Percentiles rank a stretch among this genome's conserved stretches.
Evolutionary conservation across 2,888 invertebrate species (phyloP).

Genomic region (Tetranychus truncatus): DNA sequence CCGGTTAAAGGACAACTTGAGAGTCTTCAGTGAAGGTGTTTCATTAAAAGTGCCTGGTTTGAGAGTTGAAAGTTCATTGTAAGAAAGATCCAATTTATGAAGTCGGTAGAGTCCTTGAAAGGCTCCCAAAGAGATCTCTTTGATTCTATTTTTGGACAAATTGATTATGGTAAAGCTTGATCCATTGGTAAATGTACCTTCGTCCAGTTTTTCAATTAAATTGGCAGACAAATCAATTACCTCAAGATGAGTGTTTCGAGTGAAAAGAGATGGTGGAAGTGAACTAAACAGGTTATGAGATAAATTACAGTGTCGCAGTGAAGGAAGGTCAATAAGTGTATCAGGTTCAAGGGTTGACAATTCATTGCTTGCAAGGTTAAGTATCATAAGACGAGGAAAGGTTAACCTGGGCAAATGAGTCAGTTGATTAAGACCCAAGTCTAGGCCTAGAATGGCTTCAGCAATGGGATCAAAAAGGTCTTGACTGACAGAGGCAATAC

Average conservation of each 20-base stretch:
- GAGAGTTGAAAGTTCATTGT: slow-evolving; percentile 25
- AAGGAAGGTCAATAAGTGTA: slow-evolving; percentile 27
- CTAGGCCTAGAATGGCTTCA: slow-evolving; percentile 57
- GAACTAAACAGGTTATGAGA: slow-evolving; percentile 56
- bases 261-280: slow-evolving; percentile 41
- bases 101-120: slow-evolving; percentile 23
- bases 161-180: slow-evolving; percentile 30
- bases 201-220: slow-evolving; percentile 20
- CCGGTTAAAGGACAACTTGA: slow-evolving; percentile 47
- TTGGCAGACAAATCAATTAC: slow-evolving; percentile 60
- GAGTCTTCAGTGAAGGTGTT: slow-evolving; percentile 21
- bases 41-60: slow-evolving; percentile 24
- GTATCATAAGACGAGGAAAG: slow-evolving; percentile 27
- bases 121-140: slow-evolving; percentile 20
- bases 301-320: slow-evolving; percentile 50
- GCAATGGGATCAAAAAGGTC: slow-evolving; percentile 56
- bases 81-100: slow-evolving; percentile 29
- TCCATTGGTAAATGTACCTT: slow-evolving; percentile 1
- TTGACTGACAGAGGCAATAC: slow-evolving; percentile 39
- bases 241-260: slow-evolving; percentile 20
- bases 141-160: slow-evolving; percentile 15
- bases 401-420: slow-evolving; percentile 24
- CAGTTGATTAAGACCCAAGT: slow-evolving; percentile 43
- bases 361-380: slow-evolving; percentile 28
- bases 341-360: slow-evolving; percentile 28